These are phyloP conservation scores for Platysteira castanea DNA, from an alignment of 2,113 vertebrate species.

Conservation along the genomic window DNA sequence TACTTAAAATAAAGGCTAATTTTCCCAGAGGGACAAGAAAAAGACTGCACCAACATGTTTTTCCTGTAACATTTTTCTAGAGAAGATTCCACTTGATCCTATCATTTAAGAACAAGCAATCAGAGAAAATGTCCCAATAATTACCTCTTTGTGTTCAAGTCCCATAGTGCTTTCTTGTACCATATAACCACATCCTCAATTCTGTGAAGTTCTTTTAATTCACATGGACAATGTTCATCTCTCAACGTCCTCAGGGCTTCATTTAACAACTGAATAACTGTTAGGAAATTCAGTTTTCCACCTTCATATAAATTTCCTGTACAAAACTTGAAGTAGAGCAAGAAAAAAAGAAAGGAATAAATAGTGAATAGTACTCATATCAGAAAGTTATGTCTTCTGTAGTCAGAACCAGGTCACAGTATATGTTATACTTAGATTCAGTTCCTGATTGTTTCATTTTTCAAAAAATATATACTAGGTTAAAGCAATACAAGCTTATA, in stretches of 20 bases:
- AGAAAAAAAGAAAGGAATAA: not conserved
- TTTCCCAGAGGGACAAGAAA: not conserved
- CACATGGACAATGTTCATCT: slow-evolving; percentile 43
- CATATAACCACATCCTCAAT: slow-evolving; percentile 56
- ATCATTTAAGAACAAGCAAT: not conserved
- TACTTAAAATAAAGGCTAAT: not conserved
- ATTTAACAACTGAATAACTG: slow-evolving; percentile 81
- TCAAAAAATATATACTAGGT: not conserved
- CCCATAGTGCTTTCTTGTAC: slow-evolving; percentile 47
- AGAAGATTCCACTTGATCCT: not conserved
- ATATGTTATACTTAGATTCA: not conserved
- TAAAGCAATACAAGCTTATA: not conserved
- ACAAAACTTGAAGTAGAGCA: slow-evolving; percentile 37
- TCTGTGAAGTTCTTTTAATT: slow-evolving; percentile 24
- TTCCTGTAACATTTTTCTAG: not conserved
- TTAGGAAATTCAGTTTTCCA: slow-evolving; percentile 80
- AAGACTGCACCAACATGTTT: not conserved
- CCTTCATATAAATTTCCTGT: slow-evolving; percentile 79
- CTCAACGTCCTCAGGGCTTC: slow-evolving; percentile 75
- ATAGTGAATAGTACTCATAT: not conserved
- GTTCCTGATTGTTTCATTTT: not conserved
- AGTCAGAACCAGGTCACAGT: not conserved
- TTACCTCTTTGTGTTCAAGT: slow-evolving; percentile 74
- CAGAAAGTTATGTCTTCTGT: not conserved
- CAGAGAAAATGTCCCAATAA: not conserved